Conservation (phyloP, 1,140 invertebrate genomes). For the Laodelphax striatellus region DNA sequence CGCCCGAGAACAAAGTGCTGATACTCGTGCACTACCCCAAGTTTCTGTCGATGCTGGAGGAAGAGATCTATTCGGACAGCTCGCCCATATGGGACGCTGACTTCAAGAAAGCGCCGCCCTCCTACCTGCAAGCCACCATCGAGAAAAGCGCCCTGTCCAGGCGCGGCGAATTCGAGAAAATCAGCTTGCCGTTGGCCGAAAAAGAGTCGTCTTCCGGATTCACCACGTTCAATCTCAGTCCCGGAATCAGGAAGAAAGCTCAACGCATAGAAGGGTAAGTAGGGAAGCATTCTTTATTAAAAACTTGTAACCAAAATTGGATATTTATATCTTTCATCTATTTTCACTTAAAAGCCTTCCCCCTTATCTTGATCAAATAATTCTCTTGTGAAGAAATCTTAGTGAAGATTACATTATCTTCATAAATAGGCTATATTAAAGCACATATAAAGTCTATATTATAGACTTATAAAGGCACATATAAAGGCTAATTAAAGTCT, state of each 20-base stretch:
- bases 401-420: too few species aligned
- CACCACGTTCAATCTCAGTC: conserved; percentile 51
- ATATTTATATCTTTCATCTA: too few species aligned
- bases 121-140: conserved; percentile 43
- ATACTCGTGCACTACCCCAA: conserved; percentile 53
- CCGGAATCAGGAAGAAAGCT: conserved; percentile 34
- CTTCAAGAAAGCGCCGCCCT: conserved; percentile 60
- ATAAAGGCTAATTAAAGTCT: too few species aligned
- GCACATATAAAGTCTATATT: too few species aligned
- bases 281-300: too few species aligned
- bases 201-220: conserved; percentile 38
- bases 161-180: conserved; percentile 48
- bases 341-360: too few species aligned
- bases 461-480: too few species aligned
- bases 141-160: conserved; percentile 26
- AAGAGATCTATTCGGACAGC: conserved; percentile 71
- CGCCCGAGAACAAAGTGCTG: conserved; percentile 65
- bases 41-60: conserved; percentile 74
- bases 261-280: conserved; percentile 7
- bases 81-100: conserved; percentile 92
- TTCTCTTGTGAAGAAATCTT: too few species aligned
- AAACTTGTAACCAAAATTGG: too few species aligned
- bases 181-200: conserved; percentile 43
- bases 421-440: too few species aligned
- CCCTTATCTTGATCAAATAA: too few species aligned